These are phyloP conservation scores for Xanthorhoe designata DNA, from an alignment of 2,888 invertebrate species.

Conservation along the genomic window DNA sequence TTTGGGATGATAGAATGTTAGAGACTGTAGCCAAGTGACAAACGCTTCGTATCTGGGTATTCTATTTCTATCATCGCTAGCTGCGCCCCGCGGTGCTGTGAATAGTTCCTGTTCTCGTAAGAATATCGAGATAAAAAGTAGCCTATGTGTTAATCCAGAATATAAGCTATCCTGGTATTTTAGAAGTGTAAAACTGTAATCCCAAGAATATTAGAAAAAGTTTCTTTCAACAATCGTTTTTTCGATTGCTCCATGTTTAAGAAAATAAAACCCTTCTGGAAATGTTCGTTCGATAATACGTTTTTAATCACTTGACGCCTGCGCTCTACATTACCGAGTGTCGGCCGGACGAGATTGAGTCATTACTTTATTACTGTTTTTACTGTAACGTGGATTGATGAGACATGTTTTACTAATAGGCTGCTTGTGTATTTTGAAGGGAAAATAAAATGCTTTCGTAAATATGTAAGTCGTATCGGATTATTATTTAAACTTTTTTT, in stretches of 20 bases:
- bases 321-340: constrained; percentile 38
- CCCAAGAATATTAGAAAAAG: no score
- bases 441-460: not conserved
- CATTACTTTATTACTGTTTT: constrained; percentile 30
- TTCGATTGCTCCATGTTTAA: not conserved
- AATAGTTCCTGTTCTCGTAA: no score
- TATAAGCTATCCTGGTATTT: no score
- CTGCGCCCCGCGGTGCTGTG: no score
- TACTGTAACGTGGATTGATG: constrained; percentile 29
- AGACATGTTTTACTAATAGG: constrained; percentile 21
- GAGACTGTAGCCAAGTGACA: no score
- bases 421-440: constrained; percentile 10
- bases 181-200: no score
- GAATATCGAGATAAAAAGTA: no score
- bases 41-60: no score
- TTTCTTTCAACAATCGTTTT: not conserved
- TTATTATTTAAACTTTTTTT: no score
- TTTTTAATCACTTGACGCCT: constrained; percentile 67
- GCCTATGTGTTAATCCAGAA: no score
- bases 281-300: constrained; percentile 49
- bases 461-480: not conserved
- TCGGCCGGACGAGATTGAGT: constrained; percentile 33
- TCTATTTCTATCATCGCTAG: no score
- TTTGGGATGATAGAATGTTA: no score
- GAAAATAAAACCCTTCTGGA: not conserved